Conservation (phyloP, 2,113 vertebrate species). For the Thamnaconus septentrionalis region DNA sequence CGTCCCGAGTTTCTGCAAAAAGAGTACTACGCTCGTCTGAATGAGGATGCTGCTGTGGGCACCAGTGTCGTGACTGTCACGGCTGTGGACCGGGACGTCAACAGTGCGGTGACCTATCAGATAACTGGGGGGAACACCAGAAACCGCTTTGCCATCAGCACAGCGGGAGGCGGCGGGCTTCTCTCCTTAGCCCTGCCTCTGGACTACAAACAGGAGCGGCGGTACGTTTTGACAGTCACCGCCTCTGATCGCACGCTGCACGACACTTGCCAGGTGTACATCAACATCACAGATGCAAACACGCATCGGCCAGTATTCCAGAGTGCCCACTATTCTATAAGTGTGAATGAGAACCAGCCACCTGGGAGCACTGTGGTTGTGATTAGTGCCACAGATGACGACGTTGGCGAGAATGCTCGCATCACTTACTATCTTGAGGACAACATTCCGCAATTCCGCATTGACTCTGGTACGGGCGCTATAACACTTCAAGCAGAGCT, state of each 20-base stretch:
- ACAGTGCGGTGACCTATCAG: slow-evolving; percentile 96
- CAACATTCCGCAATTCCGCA: slow-evolving; percentile 95
- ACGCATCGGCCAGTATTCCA: slow-evolving; percentile 96
- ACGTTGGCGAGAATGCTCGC: slow-evolving; percentile 93
- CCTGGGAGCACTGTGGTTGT: slow-evolving; percentile 93
- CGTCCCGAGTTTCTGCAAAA: slow-evolving; percentile 93
- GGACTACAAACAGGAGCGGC: slow-evolving; percentile 98
- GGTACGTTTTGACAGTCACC: slow-evolving; percentile 91
- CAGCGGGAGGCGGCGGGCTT: slow-evolving; percentile 87
- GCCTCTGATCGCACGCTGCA: slow-evolving; percentile 95
- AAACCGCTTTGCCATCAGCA: slow-evolving; percentile 96
- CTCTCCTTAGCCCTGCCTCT: slow-evolving; percentile 91
- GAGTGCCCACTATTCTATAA: slow-evolving; percentile 94
- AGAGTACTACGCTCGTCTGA: slow-evolving; percentile 92
- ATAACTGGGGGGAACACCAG: slow-evolving; percentile 96
- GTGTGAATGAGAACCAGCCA: slow-evolving; percentile 90
- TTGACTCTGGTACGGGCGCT: slow-evolving; percentile 86
- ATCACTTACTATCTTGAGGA: slow-evolving; percentile 95
- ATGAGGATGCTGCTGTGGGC: slow-evolving; percentile 91
- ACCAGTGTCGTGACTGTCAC: slow-evolving; percentile 93
- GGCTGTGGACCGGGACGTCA: slow-evolving; percentile 92
- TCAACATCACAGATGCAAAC: slow-evolving; percentile 98
- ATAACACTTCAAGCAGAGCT: slow-evolving; percentile 92
- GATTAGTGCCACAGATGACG: slow-evolving; percentile 95
- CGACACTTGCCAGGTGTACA: slow-evolving; percentile 92